These are phyloP conservation scores for Stenurella melanura DNA, from an alignment of 2,888 invertebrate genomes.

Conservation along the genomic window DNA sequence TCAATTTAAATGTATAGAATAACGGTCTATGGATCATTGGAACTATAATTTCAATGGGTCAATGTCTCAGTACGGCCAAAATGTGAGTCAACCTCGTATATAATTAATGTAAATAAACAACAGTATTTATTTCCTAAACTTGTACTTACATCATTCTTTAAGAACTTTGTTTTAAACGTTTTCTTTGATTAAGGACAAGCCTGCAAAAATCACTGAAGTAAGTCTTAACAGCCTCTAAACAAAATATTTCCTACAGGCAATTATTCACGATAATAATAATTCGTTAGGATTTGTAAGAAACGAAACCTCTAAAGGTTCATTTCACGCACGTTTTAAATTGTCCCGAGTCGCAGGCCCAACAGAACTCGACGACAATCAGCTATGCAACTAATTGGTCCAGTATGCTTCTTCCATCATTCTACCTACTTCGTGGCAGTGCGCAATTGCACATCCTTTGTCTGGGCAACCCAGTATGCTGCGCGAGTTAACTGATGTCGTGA, in stretches of 20 bases:
- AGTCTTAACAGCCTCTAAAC: background rate
- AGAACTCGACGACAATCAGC: conserved; percentile 14
- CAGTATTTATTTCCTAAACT: background rate
- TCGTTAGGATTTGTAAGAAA: background rate
- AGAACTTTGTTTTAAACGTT: background rate
- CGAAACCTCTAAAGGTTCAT: background rate
- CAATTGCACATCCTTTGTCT: conserved; percentile 27
- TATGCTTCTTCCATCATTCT: conserved; percentile 4
- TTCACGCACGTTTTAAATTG: background rate
- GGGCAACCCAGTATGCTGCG: conserved; percentile 24
- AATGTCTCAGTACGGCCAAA: too few relatives aligned
- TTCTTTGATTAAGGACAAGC: background rate
- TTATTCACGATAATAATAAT: background rate
- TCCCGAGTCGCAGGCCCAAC: conserved; percentile 8
- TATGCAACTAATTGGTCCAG: conserved; percentile 31
- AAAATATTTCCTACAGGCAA: background rate
- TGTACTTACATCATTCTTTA: background rate
- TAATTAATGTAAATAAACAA: background rate
- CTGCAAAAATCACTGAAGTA: background rate
- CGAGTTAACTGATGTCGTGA: conserved; percentile 18
- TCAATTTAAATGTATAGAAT: too few relatives aligned
- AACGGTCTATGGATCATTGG: too few relatives aligned
- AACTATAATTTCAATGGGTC: too few relatives aligned
- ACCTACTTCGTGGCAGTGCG: conserved; percentile 1
- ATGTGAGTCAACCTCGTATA: too few relatives aligned